Evolutionary conservation across 2,113 vertebrate species (phyloP), one percentile per base, ranked within the genome.

Genomic region (Natator depressus): DNA sequence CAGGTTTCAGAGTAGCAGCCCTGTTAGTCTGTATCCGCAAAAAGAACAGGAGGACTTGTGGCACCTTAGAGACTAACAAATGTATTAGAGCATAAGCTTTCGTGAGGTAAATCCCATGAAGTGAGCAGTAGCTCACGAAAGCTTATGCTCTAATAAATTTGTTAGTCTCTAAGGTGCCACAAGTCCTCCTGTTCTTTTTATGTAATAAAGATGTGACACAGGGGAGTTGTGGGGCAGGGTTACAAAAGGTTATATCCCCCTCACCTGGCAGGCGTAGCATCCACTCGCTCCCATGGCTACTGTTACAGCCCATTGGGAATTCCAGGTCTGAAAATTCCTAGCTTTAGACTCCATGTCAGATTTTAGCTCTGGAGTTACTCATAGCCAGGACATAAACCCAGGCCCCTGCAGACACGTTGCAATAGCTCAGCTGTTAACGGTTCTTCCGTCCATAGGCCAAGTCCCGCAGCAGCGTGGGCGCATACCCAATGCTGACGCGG

Each of bases 161-260:
- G 42, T 42, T 42, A 42, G 42, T 42, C 42, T 42, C 42, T 42
- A 42, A 42, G 42, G 42, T 42, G 5, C 42, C 42, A 42, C 42
- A 42, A 42, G 42, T 42, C 42, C 42, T 42, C 42, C 42, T 42
- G 42, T 42, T 42, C 42, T 42, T 42, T 42, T 42, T 42, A 0
- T 0, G 3, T 8, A 24, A 38, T 3, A 38, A 54, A 13, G 49
- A 5, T 0, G 22, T 75, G 3, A 2, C 1, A 8, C 13, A 29
- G 0, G 22, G 42, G 42, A 4, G 49, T 4, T 19, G 0, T 22
- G 2, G 75, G 59, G 22, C 59, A 7, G 9, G 12, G 62, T 62
- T 54, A 53, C 5, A 20, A 12, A 0, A 13, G 6, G 6, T 17
- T 3, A 3, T 8, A 5, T 65, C 19, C 16, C 20, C 38, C 27